These are phyloP conservation scores for Microtus ochrogaster DNA, from an alignment of 2,113 vertebrate genomes.

Conservation along the genomic window DNA sequence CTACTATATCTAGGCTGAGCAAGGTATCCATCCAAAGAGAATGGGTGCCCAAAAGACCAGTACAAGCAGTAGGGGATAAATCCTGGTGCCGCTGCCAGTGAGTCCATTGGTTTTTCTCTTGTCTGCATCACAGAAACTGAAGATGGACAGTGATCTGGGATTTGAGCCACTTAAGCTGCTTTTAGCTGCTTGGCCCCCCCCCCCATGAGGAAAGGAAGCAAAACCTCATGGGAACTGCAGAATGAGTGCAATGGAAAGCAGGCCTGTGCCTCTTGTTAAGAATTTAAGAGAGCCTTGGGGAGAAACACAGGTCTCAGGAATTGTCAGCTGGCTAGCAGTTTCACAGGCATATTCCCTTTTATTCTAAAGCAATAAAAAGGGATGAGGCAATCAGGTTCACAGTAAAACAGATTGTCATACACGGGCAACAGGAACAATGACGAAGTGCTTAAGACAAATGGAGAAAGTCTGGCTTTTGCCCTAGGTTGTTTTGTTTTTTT, in stretches of 20 bases:
- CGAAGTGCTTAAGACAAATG: not conserved
- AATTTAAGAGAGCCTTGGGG: not conserved
- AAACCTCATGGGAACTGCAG: not conserved
- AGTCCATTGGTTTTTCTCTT: constrained; percentile 40
- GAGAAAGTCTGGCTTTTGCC: not conserved
- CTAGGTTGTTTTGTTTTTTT: not conserved
- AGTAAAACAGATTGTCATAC: not conserved
- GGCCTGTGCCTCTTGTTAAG: not conserved
- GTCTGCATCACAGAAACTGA: not conserved
- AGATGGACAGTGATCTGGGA: not conserved
- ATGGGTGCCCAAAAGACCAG: too few relatives aligned
- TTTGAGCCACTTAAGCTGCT: not conserved
- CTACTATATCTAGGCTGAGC: too few relatives aligned
- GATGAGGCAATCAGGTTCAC: not conserved
- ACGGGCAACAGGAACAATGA: constrained; percentile 8
- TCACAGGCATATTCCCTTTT: not conserved
- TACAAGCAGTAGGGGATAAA: too few relatives aligned
- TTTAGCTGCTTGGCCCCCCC: constrained; percentile 35
- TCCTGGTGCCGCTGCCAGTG: too few relatives aligned
- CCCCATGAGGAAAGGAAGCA: constrained; percentile 33
- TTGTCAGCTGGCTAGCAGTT: not conserved
- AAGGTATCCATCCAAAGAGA: too few relatives aligned
- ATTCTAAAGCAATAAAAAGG: not conserved
- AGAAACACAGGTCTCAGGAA: constrained; percentile 27
- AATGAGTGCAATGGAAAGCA: constrained; percentile 17